Percentiles rank a stretch among this genome's conserved stretches.
Conservation (phyloP, 1,140 invertebrate species). For the Drosophila seguyi region DNA sequence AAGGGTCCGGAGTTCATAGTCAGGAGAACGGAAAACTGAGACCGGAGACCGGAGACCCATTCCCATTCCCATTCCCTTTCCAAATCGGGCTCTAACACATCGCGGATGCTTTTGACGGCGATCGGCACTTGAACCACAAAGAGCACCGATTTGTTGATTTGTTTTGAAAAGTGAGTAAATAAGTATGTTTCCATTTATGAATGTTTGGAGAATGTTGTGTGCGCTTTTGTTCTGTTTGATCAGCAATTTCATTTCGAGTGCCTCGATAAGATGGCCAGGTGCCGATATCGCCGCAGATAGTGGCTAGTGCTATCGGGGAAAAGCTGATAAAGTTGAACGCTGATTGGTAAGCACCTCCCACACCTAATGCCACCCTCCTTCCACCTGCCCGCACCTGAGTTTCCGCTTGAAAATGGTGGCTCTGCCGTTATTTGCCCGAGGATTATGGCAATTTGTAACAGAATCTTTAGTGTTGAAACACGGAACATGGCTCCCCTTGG, state of each 20-base stretch:
- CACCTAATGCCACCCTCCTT: neutral
- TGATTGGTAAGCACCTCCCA: constrained; percentile 51
- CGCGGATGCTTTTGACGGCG: constrained; percentile 35
- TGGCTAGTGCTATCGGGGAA: constrained; percentile 44
- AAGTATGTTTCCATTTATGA: constrained; percentile 84
- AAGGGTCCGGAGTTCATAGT: constrained; percentile 29
- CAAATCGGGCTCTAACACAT: constrained; percentile 30
- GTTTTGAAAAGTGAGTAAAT: constrained; percentile 84
- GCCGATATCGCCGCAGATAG: constrained; percentile 46
- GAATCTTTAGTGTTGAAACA: constrained; percentile 67
- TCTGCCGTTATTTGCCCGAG: constrained; percentile 34
- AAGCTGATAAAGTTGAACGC: constrained; percentile 58
- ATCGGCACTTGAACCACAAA: constrained; percentile 79
- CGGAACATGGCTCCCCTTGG: constrained; percentile 53
- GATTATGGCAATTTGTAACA: constrained; percentile 71
- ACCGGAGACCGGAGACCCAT: too few relatives aligned
- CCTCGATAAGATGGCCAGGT: constrained; percentile 78
- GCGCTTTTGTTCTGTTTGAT: constrained; percentile 74
- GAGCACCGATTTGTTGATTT: constrained; percentile 84
- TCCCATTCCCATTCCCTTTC: constrained; percentile 18
- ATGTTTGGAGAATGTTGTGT: constrained; percentile 76
- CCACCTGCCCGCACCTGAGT: constrained; percentile 39
- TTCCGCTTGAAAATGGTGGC: constrained; percentile 59
- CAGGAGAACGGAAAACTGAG: neutral
- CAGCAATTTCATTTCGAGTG: constrained; percentile 83